Evolutionary conservation across 2,113 vertebrate genomes (phyloP).

Genomic region (Brachyistius frenatus): DNA sequence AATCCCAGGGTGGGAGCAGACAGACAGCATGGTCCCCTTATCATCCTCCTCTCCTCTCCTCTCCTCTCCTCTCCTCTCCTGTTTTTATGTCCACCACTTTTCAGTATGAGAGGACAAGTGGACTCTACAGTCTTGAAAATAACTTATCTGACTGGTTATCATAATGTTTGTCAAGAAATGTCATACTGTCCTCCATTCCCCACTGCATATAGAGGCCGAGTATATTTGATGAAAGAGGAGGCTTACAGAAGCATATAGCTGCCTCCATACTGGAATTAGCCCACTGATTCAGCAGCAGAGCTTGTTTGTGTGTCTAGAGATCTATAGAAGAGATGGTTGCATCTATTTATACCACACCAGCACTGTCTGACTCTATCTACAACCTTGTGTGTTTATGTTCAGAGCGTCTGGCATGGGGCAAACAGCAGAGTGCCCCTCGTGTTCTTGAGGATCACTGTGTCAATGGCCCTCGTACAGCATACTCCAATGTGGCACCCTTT

Average conservation of each 20-base stretch:
- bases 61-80: not conserved
- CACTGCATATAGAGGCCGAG: not conserved
- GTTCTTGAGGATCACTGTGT: slow-evolving; percentile 80
- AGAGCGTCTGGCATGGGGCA: slow-evolving; percentile 63
- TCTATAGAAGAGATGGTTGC: slow-evolving; percentile 50
- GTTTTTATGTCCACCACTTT: not conserved
- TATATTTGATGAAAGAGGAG: slow-evolving; percentile 44
- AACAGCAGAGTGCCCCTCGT: slow-evolving; percentile 69
- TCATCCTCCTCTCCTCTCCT: slow-evolving; percentile 27
- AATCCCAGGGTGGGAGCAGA: slow-evolving; percentile 81
- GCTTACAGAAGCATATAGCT: slow-evolving; percentile 50
- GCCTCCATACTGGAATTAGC: slow-evolving; percentile 43
- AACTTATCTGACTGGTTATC: not conserved
- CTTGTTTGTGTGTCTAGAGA: slow-evolving; percentile 61
- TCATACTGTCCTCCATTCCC: not conserved
- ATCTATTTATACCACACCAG: slow-evolving; percentile 71
- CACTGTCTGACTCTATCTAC: slow-evolving; percentile 61
- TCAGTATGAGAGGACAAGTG: not conserved
- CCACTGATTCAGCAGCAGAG: slow-evolving; percentile 26
- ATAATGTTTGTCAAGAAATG: not conserved
- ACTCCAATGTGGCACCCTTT: slow-evolving; percentile 73
- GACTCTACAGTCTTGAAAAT: not conserved
- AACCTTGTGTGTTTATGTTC: slow-evolving; percentile 79
- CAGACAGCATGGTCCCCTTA: slow-evolving; percentile 57
- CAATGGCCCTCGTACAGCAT: slow-evolving; percentile 72